Evolutionary conservation across 2,113 vertebrate genomes (phyloP), one percentile per base, ranked within the genome.

Genomic region (Potamarius usumacintae): DNA sequence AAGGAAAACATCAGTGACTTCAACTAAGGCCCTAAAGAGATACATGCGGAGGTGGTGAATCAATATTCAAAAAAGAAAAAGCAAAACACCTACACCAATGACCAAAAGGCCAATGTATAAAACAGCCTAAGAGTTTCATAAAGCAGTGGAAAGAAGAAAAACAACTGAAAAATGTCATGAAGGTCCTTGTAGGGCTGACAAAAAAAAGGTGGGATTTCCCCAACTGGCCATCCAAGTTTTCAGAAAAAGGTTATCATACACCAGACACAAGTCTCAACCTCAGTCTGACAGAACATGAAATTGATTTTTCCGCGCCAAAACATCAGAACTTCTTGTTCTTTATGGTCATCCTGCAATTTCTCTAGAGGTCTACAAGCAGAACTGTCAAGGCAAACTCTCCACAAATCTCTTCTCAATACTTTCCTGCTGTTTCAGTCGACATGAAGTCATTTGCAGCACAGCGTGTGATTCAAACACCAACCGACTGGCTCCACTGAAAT

Each of bases 401-500:
- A 55, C 67, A 42, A 69, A 20, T 65, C 82, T 42, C 67, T 83
- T 34, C 67, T 20, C 42, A 42, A 85, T 27, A 48, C 57, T 52
- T 14, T 25, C 53, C 85, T 25, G 83, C 83, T 50, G 55, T 74
- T 27, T 77, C 11, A 0, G 53, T 30, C 77, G 74, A 86, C 50
- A 53, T 86, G 79, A 85, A 89, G 84, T 90, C 83, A 84, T 92
- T 90, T 90, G 85, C n/a, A 17, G 57, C 85, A 55, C 87, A 81
- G 88, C 86, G 55, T 69, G 90, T 67, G 53, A 72, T 87, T 34
- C 84, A 14, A 86, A 87, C 63, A 84, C 52, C 62, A 42, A 85
- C 84, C 82, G 85, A 85, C 87, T 50, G 72, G 78, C 89, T 90
- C 82, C 52, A 22, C 55, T 82, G 34, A 86, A 92, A 92, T 90